phyloP scores from a whole-genome alignment of 2,888 invertebrate species.

The Tromatobia lineatoria region DNA sequence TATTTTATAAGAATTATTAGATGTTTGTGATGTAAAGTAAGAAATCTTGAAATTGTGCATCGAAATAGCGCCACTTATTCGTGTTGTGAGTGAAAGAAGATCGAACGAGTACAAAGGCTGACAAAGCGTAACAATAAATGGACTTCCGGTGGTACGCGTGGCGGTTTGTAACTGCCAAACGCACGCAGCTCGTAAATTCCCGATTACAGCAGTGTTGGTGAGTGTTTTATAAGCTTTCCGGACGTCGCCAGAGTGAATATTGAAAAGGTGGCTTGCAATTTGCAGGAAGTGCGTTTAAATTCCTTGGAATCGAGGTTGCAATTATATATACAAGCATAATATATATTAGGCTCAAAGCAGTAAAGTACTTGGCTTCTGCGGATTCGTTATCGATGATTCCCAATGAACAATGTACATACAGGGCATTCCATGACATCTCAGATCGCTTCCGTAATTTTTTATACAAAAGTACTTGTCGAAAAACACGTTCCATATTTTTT shows the following conservation, averaged over 20 bases:
- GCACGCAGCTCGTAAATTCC: slow-evolving; percentile 42
- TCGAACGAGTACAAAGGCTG: not conserved
- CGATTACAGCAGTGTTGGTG: not conserved
- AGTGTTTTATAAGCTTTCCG: not conserved
- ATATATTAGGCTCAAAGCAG: not conserved
- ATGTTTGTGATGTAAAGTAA: no score
- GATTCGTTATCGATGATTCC: not conserved
- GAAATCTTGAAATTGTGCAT: not conserved
- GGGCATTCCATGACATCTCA: no score
- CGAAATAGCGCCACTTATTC: not conserved
- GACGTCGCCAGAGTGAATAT: slow-evolving; percentile 43
- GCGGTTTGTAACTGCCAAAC: slow-evolving; percentile 67
- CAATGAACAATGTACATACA: not conserved
- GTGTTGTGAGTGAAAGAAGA: not conserved
- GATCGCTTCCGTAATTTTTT: no score
- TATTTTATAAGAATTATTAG: no score
- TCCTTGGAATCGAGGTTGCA: slow-evolving; percentile 33
- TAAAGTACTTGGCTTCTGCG: not conserved
- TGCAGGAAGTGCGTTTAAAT: slow-evolving; percentile 26
- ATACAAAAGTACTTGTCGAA: no score
- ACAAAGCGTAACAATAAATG: slow-evolving; percentile 76
- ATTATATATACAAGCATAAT: not conserved
- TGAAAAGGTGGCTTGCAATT: slow-evolving; percentile 28
- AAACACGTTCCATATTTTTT: no score
- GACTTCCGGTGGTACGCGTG: slow-evolving; percentile 78